Evolutionary conservation across 2,797 vertebrate species (phyloP).

Genomic region (Cyprinodon diabolis): DNA sequence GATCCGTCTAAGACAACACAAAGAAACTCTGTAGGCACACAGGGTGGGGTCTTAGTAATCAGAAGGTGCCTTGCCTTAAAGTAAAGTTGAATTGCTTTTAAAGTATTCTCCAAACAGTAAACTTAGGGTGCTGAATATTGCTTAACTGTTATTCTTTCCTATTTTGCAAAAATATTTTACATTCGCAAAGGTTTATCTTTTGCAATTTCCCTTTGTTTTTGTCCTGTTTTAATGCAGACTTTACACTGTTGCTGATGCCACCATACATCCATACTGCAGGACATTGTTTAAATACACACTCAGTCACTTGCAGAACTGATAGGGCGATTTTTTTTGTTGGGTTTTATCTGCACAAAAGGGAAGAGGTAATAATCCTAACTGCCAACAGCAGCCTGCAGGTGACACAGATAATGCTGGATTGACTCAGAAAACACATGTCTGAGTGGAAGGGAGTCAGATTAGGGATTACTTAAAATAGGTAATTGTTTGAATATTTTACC

Average conservation of each 20-base stretch:
- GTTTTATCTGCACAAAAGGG: slow-evolving; percentile 17
- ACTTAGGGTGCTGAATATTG: not conserved
- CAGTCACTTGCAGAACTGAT: not conserved
- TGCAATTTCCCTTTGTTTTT: not conserved
- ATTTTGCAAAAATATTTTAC: not conserved
- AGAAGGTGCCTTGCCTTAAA: slow-evolving; percentile 4
- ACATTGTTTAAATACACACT: not conserved
- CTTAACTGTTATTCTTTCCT: not conserved
- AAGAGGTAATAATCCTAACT: slow-evolving; percentile 37
- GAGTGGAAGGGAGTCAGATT: not conserved
- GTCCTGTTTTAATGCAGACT: not conserved
- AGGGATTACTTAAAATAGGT: not conserved
- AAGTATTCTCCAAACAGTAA: not conserved
- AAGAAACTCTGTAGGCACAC: not conserved
- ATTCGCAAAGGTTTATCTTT: no score
- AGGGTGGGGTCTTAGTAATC: slow-evolving; percentile 7
- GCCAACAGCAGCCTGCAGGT: slow-evolving; percentile 38
- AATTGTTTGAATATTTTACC: slow-evolving; percentile 5
- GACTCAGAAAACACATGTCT: slow-evolving; percentile 14
- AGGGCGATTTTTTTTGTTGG: slow-evolving; percentile 8
- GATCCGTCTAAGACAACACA: slow-evolving; percentile 2
- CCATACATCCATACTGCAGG: not conserved
- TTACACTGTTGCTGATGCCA: not conserved
- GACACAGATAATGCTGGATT: slow-evolving; percentile 36
- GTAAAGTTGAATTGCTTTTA: not conserved